These are phyloP conservation scores for Onthophagus sagittarius DNA, from an alignment of 2,888 invertebrate species.

Conservation along the genomic window DNA sequence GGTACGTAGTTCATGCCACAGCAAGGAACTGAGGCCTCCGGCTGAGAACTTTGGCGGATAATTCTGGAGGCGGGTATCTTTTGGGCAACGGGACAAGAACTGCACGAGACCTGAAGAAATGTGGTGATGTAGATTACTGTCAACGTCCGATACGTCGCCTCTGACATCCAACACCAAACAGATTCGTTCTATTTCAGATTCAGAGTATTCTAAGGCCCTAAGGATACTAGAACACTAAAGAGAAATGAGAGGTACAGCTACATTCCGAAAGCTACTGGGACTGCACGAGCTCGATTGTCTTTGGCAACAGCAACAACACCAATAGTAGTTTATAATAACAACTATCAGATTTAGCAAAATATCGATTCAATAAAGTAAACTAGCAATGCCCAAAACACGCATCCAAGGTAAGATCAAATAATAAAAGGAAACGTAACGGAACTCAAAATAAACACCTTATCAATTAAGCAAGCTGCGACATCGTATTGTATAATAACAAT, in stretches of 20 bases:
- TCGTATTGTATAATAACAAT: background rate
- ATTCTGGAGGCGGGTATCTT: constrained; percentile 70
- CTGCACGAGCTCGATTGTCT: constrained; percentile 11
- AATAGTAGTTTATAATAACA: constrained; percentile 19
- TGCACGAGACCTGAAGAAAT: constrained; percentile 48
- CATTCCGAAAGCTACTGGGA: constrained; percentile 13
- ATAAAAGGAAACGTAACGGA: background rate
- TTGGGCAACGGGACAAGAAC: constrained; percentile 64
- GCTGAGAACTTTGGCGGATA: constrained; percentile 84
- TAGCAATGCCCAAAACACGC: constrained; percentile 11
- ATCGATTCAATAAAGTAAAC: constrained; percentile 14
- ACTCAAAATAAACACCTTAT: background rate
- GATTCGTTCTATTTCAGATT: constrained; percentile 9
- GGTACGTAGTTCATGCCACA: constrained; percentile 62
- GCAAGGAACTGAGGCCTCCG: constrained; percentile 64
- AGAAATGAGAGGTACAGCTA: constrained; percentile 11
- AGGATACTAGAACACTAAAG: constrained; percentile 9
- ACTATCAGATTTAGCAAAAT: constrained; percentile 22
- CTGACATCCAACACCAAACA: constrained; percentile 11
- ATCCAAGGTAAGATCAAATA: background rate
- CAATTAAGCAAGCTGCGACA: background rate
- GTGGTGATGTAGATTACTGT: constrained; percentile 15
- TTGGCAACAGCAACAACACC: constrained; percentile 20
- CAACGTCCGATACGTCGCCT: background rate
- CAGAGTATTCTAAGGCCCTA: constrained; percentile 22